Evolutionary conservation across 1,140 invertebrate genomes (phyloP), one percentile per base, ranked within the genome.

Genomic region (Gonatopus flavifemur): DNA sequence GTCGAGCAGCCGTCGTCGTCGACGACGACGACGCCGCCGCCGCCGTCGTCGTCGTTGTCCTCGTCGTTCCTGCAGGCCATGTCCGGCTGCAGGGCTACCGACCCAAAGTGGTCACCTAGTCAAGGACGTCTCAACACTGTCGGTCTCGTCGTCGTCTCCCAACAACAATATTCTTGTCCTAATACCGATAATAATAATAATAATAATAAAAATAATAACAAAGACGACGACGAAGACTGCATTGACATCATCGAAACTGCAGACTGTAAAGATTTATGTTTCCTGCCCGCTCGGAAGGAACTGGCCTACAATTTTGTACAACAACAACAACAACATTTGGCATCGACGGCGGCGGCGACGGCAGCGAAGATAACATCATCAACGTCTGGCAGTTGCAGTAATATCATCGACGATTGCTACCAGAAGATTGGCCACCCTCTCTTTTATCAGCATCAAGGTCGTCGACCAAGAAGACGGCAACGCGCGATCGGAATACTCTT

Each of bases 41-140:
- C 50, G 51, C 57, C 37, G 52, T 56, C 42, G 6, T 13, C 13
- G 32, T 33, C 32, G 32, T 33, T 15, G 59, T 62, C 59, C 57
- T 44, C 41, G 50, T 43, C 45, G 52, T 57, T 28, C 39, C 53
- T 45, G 57, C 59, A 53, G 59, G 59, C 59, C 59, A 62, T 62
- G 59, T 54, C 56, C 60, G 37, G 39, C 52, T 57, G 50, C 28
- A 41, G 57, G 59, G 59, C 20, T 48, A 59, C 55, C 52, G 58
- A 55, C 44, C 57, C n/a, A n/a, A n/a, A n/a, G n/a, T n/a, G n/a
- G n/a, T n/a, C 56, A 33, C 54, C 49, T 32, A 54, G 44, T 44
- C 57, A 40, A 44, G 49, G 54, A 41, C 48, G 41, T 30, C 50
- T 44, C 19, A 25, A 49, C 49, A 37, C 47, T 39, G 24, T 39